These are phyloP conservation scores for Meteorus colon DNA, from an alignment of 2,888 invertebrate genomes.

Conservation along the genomic window DNA sequence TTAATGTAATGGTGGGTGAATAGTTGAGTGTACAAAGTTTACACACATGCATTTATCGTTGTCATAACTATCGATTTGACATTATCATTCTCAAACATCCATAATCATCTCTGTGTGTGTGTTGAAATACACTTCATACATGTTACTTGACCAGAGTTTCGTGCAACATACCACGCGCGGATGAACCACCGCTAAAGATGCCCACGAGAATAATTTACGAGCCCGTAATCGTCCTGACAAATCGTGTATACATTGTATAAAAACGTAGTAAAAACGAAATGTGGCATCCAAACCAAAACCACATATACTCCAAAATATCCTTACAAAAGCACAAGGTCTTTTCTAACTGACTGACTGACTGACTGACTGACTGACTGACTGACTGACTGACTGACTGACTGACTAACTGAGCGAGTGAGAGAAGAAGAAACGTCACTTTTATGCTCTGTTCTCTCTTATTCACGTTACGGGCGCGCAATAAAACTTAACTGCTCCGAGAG, in stretches of 20 bases:
- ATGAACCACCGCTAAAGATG: slow-evolving; percentile 50
- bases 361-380: neutral
- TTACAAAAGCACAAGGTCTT: slow-evolving; percentile 40
- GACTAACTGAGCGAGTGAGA: neutral
- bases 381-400: too few species aligned
- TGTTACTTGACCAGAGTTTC: neutral
- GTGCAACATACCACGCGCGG: slow-evolving; percentile 44
- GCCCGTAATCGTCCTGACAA: slow-evolving; percentile 68
- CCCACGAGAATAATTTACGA: slow-evolving; percentile 65
- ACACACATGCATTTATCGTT: neutral
- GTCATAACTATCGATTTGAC: slow-evolving; percentile 19
- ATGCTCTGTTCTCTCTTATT: slow-evolving; percentile 31
- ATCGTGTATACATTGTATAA: slow-evolving; percentile 69
- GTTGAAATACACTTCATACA: neutral
- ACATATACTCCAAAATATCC: slow-evolving; percentile 7
- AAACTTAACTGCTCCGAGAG: slow-evolving; percentile 65
- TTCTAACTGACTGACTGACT: neutral
- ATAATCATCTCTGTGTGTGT: neutral
- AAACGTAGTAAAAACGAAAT: slow-evolving; percentile 65
- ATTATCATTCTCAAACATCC: slow-evolving; percentile 6
- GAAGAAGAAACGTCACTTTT: too few species aligned
- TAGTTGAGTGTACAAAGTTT: neutral
- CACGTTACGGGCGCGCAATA: slow-evolving; percentile 62
- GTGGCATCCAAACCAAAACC: slow-evolving; percentile 42
- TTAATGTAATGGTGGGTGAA: neutral